Evolutionary conservation across 2,888 invertebrate species (phyloP).

Genomic region (Hirtodrosophila confusa): DNA sequence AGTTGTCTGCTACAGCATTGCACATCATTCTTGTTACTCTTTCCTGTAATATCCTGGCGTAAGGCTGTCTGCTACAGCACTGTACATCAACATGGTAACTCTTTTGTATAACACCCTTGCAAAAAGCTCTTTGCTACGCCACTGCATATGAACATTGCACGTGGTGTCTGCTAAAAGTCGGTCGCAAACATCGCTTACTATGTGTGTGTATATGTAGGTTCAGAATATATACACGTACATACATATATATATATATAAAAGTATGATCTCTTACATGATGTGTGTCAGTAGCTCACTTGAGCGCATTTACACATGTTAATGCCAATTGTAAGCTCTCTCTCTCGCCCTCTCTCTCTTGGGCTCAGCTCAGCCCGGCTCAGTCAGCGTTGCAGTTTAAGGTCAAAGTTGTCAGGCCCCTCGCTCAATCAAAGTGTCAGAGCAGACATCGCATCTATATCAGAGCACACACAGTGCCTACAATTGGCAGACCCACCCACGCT

Average conservation of each 20-base stretch:
- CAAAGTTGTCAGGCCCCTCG: conserved; percentile 70
- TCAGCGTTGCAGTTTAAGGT: conserved; percentile 79
- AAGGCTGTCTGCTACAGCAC: too few species aligned
- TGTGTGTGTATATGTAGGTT: conserved; percentile 5
- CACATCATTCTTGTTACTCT: not conserved
- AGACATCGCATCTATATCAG: conserved; percentile 2
- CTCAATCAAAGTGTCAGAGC: not conserved
- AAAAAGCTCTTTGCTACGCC: conserved; percentile 33
- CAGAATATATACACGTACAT: conserved; percentile 2
- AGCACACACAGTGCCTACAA: conserved; percentile 41
- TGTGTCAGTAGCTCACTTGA: conserved; percentile 81
- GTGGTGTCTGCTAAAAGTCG: conserved; percentile 23
- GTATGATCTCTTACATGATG: conserved; percentile 39
- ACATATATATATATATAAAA: conserved; percentile 12
- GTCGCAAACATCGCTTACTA: conserved; percentile 9
- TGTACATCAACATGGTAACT: too few species aligned
- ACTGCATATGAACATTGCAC: conserved; percentile 26
- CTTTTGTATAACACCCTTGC: not conserved
- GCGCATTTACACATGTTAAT: conserved; percentile 77
- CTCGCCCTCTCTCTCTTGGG: not conserved
- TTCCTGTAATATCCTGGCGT: too few species aligned
- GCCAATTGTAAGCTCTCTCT: conserved; percentile 56
- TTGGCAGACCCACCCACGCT: conserved; percentile 71
- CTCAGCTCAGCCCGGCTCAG: conserved; percentile 4
- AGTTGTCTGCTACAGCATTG: conserved; percentile 40